A percentile compares a stretch with the other conserved stretches of the same genome.
Evolutionary conservation across 64 coral and sea anemone genomes (phyloP).

Genomic region (Anthopleura sola): DNA sequence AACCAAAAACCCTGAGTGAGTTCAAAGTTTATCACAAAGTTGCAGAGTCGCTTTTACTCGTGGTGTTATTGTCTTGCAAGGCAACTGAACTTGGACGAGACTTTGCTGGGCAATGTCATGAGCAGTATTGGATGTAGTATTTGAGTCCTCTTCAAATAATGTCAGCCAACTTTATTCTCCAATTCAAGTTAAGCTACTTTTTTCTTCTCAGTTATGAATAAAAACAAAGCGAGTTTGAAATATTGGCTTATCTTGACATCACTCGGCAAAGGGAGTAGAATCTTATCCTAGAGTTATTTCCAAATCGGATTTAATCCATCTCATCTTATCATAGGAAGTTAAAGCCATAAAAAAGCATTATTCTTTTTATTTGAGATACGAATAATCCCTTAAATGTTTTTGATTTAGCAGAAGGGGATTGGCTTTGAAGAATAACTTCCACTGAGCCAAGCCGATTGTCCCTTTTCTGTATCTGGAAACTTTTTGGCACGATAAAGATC

Average conservation of each 20-base stretch:
- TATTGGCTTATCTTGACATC: background rate
- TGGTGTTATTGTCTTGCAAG: background rate
- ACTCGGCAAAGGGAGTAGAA: background rate
- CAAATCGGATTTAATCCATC: background rate
- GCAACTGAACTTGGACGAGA: no score
- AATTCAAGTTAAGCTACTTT: background rate
- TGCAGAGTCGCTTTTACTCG: background rate
- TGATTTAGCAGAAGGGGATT: background rate
- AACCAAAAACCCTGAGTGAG: background rate
- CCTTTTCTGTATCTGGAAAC: no score
- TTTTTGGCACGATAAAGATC: background rate
- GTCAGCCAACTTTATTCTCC: background rate
- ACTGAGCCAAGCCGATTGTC: background rate
- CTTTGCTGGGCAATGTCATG: background rate
- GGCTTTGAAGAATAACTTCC: no score
- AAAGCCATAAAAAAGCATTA: background rate
- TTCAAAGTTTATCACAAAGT: constrained; percentile 1
- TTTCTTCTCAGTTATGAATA: background rate
- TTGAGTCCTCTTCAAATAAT: background rate
- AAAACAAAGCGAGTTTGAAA: background rate
- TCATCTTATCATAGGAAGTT: background rate
- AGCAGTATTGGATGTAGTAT: background rate
- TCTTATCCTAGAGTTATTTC: background rate
- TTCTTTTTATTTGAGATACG: background rate
- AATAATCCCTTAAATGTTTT: background rate